Evolutionary conservation across 2,888 invertebrate species (phyloP).

Genomic region (Latrodectus hesperus): DNA sequence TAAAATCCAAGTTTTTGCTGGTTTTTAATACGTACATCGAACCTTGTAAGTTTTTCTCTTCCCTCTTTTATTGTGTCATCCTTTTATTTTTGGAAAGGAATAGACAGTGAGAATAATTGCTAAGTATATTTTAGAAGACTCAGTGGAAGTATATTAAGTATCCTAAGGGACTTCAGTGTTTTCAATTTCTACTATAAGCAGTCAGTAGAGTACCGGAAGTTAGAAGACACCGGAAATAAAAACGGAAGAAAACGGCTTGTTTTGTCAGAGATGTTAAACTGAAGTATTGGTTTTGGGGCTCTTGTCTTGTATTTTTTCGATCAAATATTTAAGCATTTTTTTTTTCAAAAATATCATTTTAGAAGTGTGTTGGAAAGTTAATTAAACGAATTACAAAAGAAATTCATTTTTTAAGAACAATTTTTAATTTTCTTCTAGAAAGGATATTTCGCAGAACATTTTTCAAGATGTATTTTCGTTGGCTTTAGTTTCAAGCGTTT

Average conservation of each 20-base stretch:
- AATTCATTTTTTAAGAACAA: constrained; percentile 35
- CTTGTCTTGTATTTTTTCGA: constrained; percentile 24
- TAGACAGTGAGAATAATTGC: constrained; percentile 8
- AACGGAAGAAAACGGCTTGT: constrained; percentile 32
- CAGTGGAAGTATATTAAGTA: constrained; percentile 34
- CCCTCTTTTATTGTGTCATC: background rate
- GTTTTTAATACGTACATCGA: constrained; percentile 15
- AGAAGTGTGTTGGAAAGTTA: constrained; percentile 51
- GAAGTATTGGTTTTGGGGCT: constrained; percentile 40
- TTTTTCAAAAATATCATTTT: constrained; percentile 9
- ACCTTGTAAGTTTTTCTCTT: constrained; percentile 6
- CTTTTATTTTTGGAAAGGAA: background rate
- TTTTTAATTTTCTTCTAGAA: constrained; percentile 17
- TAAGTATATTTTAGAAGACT: constrained; percentile 32
- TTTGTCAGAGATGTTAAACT: constrained; percentile 36
- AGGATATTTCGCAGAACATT: background rate
- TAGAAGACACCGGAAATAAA: constrained; percentile 26
- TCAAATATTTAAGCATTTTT: background rate
- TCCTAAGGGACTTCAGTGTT: constrained; percentile 16
- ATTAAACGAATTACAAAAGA: constrained; percentile 59
- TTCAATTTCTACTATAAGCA: constrained; percentile 36
- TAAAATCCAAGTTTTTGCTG: constrained; percentile 18
- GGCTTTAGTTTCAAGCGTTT: background rate
- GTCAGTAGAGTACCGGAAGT: constrained; percentile 31
- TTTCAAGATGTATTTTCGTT: background rate